Base-by-base conservation (phyloP, 53 echinoderm and acorn worm genomes). In the Zoroaster sp. region DNA sequence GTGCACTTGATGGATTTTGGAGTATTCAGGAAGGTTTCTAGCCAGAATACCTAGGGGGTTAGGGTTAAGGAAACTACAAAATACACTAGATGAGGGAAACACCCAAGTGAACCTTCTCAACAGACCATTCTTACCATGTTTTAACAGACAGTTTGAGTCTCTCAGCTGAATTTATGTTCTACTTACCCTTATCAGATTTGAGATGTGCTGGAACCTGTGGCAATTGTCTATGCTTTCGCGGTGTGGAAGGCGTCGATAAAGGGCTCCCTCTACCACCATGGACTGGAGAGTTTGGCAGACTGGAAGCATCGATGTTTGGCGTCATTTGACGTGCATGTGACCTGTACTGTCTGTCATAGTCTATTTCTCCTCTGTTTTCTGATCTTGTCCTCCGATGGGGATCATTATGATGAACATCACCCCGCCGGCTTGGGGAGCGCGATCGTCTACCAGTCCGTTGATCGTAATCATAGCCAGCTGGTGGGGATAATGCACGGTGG, bases 251-350 rank as follows among this genome's bases (percentile, higher is more conserved):
- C 40, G 96, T 99, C 42, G 99, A 96, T 59, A 94, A 89, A 52
- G 99, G 99, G 80, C 95, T 95, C 73, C 89, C 92, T 73, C 98
- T 88, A 38, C 89, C 86, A 35, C 91, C 93, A 35, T 94, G 92
- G 72, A 95, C 89, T 21, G 98, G 98, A 53, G 99, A 96, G 83
- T 94, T 93, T 54, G 99, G 99, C 72, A 99, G 89, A 89, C 99
- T 99, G 45, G 96, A 80, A 36, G 94, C 88, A 47, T 94, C 93
- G 41, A 87, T 37, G 53, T 79, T 73, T 13, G 82, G 74, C 15
- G 90, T 66, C 12, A 91, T 83, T 32, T 89, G 87, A 52, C 89
- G 89, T 14, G 76, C 72, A 63, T 86, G 92, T 44, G 87, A 80
- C 40, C 93, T 77, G 75, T 99, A 96, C 88, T 93, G 92, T 74